Base-by-base conservation (phyloP, 1,140 invertebrate species). In the Macrobrachium nipponense region DNA sequence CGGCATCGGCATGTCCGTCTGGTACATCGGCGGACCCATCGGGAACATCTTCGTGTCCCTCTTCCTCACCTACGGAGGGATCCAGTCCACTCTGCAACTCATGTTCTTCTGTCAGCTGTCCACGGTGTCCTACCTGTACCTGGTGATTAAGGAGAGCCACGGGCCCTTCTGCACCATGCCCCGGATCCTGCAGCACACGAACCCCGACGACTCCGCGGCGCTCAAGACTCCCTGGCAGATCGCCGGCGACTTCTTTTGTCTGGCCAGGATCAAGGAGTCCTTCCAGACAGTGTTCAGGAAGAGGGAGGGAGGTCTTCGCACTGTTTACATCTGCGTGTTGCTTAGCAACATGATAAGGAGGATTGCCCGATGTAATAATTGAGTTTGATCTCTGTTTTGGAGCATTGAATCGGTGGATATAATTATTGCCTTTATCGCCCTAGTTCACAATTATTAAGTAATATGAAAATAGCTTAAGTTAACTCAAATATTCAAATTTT, bases 11-110 rank as follows among this genome's bases (percentile, higher is more conserved):
- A 87, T 79, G 73, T 87, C 86, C 8, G n/a, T 87, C 12, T 87
- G 86, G 86, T 87, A 82, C 64, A 80, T 87, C 14, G 86, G 86
- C 2, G 86, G 86, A 14, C 86, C 86, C 27, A 64, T 87, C 44
- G 86, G 86, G 23, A 83, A 80, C 20, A 64, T 82, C 12, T 17
- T 83, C 3, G 76, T 73, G 10, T 80, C 66, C 43, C 15, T 87
- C 12, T 44, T 87, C 12, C 51, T 87, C 23, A 59, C 36, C 27
- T 66, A 82, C 23, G 73, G 80, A 5, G 77, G 64, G 14, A 78
- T 66, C 62, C 51, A 82, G 73, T 59, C 78, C 17, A 73, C 80
- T n/a, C 73, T 87, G 8, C n/a, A 51, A 14, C 66, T 87, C 51
- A 60, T 77, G 43, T 66, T 87, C 36, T 51, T 82, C 5, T 14